Percentiles rank a stretch among this genome's conserved stretches.
Conservation (phyloP, 2,888 invertebrate species). For the Kryphioiulus occultus region DNA sequence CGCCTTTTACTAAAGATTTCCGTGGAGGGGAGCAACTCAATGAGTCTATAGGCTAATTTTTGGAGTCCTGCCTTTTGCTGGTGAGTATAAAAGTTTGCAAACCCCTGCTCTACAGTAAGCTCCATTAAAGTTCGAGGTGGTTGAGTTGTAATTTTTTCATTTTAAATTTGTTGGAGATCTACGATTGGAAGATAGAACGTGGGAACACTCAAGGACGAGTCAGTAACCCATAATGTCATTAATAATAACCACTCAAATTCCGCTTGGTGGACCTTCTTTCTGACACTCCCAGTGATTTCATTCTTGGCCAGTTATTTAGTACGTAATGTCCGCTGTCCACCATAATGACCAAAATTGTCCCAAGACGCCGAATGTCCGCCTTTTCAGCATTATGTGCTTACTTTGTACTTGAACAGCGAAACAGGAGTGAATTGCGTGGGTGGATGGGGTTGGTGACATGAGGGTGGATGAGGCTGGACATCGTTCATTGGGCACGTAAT, state of each 20-base stretch:
- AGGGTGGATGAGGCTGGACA: not conserved
- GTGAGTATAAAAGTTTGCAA: not conserved
- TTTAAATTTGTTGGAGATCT: not conserved
- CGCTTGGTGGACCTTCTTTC: not conserved
- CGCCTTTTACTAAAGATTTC: too few species aligned
- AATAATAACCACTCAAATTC: not conserved
- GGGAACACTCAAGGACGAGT: not conserved
- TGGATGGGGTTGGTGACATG: not conserved
- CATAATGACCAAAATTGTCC: slow-evolving; percentile 2
- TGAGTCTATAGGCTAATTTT: too few species aligned
- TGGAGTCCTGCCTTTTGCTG: too few species aligned
- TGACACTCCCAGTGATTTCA: slow-evolving; percentile 11
- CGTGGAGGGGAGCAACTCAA: too few species aligned
- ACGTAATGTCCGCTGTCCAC: not conserved
- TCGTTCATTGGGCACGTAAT: slow-evolving; percentile 35
- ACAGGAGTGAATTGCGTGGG: not conserved
- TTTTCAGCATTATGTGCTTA: not conserved
- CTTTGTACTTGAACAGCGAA: not conserved
- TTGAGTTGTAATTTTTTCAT: not conserved
- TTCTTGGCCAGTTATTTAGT: not conserved
- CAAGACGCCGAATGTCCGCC: not conserved
- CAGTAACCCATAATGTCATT: not conserved
- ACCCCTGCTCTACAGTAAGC: not conserved
- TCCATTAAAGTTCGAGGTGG: not conserved
- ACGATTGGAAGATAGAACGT: not conserved